Base-by-base conservation (phyloP, 2,888 invertebrate genomes). In the Tenodera sinensis region DNA sequence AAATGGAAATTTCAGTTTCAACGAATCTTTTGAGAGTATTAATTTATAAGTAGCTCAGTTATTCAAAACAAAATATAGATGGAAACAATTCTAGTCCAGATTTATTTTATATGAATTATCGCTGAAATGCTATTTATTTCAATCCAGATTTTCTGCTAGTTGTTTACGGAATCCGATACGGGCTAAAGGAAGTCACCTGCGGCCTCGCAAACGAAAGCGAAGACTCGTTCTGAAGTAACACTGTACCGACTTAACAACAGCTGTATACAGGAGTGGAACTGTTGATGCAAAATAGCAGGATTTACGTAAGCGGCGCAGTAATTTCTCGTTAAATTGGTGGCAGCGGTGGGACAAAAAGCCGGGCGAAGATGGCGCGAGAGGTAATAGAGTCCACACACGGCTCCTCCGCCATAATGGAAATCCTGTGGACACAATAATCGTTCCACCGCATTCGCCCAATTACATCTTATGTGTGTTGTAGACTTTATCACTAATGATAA, bases 401-500 rank as follows among this genome's bases (percentile, higher is more conserved):
- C 54, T 71, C 54, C 54, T 71, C 54, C 54, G 15, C 54, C 54
- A 71, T 71, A 15, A 34, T 87, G 34, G 28, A 83, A 83, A 87
- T 86, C 83, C 87, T 87, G n/a, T 34, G 87, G 87, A 87, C 82
- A 83, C 85, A 85, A 47, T 87, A 87, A 87, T 82, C 34, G 87
- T 87, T 87, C 82, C 87, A 87, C 83, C 83, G 34, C 82, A 83
- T 30, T 82, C 30, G n/a, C n/a, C 87, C 87, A 87, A 34, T 87
- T 87, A 87, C 82, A 87, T 87, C 87, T 87, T 87, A 87, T 87
- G 82, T 87, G 83, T 87, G 87, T 83, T 34, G 71, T 30, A 83
- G 34, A 34, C 34, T 83, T 87, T 87, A 87, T 87, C 87, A 34
- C 87, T 87, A 87, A 87, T 87, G 87, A 87, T 87, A 87, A 87